Base-by-base conservation (phyloP, 2,113 vertebrate genomes). In the Nanorana parkeri region DNA sequence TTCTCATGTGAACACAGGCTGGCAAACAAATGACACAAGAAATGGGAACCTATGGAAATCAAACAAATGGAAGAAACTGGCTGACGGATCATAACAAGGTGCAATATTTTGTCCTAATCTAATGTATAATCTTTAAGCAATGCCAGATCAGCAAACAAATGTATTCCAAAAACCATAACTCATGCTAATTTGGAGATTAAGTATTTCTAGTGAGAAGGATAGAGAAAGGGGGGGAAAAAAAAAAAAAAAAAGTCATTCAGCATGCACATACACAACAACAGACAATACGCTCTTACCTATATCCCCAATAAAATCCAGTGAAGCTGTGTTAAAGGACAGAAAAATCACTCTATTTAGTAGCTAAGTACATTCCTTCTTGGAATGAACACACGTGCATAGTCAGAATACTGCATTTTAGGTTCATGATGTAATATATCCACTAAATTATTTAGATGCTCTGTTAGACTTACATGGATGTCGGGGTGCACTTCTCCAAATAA, bases 251-350 rank as follows among this genome's bases (percentile, higher is more conserved):
- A 23, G 54, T 3, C 26, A 72, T 19, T 29, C 20, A 64, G 28
- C 68, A 81, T 73, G 79, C 79, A 72, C 0, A 28, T 63, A 16
- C 23, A 73, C 32, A 73, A 64, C n/a, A 41, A 47, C 21, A 56
- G 23, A 19, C 0, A 6, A 26, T 17, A 60, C 19, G 6, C 16
- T 65, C 79, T 65, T 81, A 81, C 79, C 68, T 81, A 81, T 13
- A 60, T 29, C 32, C 28, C 56, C 60, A 61, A 52, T 76, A 56
- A 4, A 21, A 32, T 51, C 60, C 41, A 73, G 41, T 36, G 68
- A 36, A 36, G 79, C 79, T 55, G 26, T 52, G 68, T 81, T 65
- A 19, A 64, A 73, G 58, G 79, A 81, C 20, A 78, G 24, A 78
- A 67, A 69, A 71, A 56, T 77, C 41, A 71, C 19, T 64, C 52